A percentile compares a stretch with the other conserved stretches of the same genome.
Conservation (phyloP, 2,113 vertebrate genomes). For the Alosa alosa region DNA sequence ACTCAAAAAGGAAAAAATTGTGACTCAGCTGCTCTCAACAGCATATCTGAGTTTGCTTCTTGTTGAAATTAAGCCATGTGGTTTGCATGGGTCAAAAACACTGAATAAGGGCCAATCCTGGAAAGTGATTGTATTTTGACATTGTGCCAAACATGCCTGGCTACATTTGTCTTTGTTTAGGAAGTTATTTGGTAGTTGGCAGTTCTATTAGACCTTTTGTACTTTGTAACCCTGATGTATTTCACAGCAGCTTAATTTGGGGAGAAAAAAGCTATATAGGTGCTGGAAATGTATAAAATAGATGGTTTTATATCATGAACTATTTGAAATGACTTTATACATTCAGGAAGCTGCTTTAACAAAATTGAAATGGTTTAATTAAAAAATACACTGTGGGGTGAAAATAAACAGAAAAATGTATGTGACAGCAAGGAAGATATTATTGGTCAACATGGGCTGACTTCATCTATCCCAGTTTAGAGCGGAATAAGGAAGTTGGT, state of each 20-base stretch:
- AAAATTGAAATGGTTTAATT: not conserved
- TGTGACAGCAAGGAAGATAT: not conserved
- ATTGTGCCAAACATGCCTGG: not conserved
- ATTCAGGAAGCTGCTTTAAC: not conserved
- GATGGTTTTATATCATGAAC: not conserved
- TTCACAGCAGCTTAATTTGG: not conserved
- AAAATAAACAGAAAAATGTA: not conserved
- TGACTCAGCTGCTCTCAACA: not conserved
- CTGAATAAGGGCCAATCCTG: not conserved
- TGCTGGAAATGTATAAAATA: not conserved
- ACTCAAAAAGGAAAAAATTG: not conserved
- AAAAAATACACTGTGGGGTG: not conserved
- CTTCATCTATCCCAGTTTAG: not conserved
- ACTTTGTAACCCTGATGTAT: not conserved
- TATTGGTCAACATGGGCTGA: not conserved
- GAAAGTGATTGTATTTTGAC: not conserved
- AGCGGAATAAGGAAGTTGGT: constrained; percentile 1
- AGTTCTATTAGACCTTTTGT: not conserved
- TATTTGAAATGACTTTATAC: not conserved
- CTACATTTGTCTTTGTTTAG: not conserved
- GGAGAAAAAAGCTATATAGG: not conserved
- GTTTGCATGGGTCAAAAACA: not conserved
- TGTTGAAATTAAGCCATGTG: not conserved
- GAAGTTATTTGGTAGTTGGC: not conserved
- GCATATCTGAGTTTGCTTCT: not conserved